Evolutionary conservation across 2,797 vertebrate species (phyloP).

Genomic region (Vespertilio murinus): DNA sequence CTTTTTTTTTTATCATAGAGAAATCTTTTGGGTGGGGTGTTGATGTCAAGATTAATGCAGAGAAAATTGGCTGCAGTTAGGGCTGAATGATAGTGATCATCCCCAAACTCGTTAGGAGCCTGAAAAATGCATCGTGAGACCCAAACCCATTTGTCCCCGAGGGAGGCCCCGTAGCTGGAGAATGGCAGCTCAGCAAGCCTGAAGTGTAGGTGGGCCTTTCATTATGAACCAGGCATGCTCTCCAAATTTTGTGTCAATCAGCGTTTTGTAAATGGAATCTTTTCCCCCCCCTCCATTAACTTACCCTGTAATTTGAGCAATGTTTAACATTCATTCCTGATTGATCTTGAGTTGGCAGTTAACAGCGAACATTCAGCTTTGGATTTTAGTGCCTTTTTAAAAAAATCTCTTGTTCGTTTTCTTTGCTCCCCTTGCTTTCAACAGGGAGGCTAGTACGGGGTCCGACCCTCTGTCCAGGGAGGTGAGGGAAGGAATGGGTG

Average conservation of each 20-base stretch:
- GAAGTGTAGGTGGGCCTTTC: conserved; percentile 60
- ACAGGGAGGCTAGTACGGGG: too few species aligned
- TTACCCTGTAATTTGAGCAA: conserved; percentile 67
- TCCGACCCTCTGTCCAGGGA: neutral
- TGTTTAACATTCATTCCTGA: conserved; percentile 63
- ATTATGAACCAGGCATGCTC: conserved; percentile 64
- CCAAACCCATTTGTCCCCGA: conserved; percentile 58
- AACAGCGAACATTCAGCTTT: conserved; percentile 11
- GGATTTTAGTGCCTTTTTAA: neutral
- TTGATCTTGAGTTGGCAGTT: conserved; percentile 62
- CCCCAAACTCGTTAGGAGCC: conserved; percentile 36
- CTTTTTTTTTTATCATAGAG: conserved; percentile 29
- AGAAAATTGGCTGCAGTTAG: conserved; percentile 63
- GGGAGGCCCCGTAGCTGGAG: neutral
- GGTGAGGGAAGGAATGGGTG: neutral
- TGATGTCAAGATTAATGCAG: conserved; percentile 64
- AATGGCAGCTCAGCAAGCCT: neutral
- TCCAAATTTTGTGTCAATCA: conserved; percentile 68
- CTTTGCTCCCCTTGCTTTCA: neutral
- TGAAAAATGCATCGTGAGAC: conserved; percentile 52
- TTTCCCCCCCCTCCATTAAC: conserved; percentile 41
- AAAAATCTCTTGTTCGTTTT: neutral
- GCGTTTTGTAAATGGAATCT: conserved; percentile 63
- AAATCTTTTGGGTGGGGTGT: conserved; percentile 46
- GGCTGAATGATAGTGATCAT: conserved; percentile 57